Evolutionary conservation across 2,113 vertebrate species (phyloP), one percentile per base, ranked within the genome.

Genomic region (Mustela lutreola): DNA sequence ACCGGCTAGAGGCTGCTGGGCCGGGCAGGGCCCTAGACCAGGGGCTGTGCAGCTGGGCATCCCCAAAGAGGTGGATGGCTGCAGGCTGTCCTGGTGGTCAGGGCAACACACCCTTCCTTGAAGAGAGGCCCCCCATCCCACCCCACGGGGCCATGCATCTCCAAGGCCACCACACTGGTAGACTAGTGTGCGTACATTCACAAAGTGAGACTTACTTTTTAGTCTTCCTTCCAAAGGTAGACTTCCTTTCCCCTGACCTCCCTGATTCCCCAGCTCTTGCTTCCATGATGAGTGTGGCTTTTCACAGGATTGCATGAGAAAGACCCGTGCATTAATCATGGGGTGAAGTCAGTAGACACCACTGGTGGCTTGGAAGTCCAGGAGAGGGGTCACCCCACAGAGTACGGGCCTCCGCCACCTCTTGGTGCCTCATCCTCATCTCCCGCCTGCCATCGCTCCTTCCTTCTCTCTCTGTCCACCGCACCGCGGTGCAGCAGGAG

Each of bases 311-410:
- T 67, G 15, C 14, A 3, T 58, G 75, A 75, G 63, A 67, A 18
- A 71, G 36, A 48, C 14, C 19, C 2, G 2, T 1, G 0, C 31
- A 26, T 10, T 15, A 26, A 7, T 0, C 2, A 12, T 22, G 1
- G 18, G 48, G 22, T 48, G 1, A 26, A 24, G 22, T 48, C 11
- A 4, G 19, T 2, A 48, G 48, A 24, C n/a, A 58, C 80, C 63
- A 31, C 33, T 2, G 24, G 63, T 1, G 11, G 11, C 12, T 2
- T 36, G 63, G 24, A 21, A 62, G 28, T 80, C 31, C 58, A 60
- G 39, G 11, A 5, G 11, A 48, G 73, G 19, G 15, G 11, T 24
- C 11, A 1, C 15, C 1, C 31, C 5, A 19, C 19, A 85, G 76
- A 60, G 22, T 7, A 4, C 1, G 14, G 36, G 21, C 24, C 63